Conservation (phyloP, 1,140 invertebrate species). For the Drosophila rhopaloa region DNA sequence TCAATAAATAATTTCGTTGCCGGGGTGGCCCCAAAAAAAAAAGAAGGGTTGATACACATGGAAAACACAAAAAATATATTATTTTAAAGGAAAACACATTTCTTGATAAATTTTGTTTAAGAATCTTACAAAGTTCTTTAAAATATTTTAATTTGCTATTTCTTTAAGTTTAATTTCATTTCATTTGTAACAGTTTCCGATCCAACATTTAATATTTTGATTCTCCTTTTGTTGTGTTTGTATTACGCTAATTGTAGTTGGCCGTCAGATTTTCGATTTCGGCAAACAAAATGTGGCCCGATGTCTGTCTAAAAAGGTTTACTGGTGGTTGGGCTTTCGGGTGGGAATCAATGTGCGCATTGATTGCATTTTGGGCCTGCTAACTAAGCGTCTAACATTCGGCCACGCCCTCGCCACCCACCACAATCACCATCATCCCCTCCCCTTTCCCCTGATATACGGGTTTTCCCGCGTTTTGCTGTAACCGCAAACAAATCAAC, state of each 20-base stretch:
- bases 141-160: no score
- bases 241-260: conserved; percentile 61
- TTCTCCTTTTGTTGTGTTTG: conserved; percentile 11
- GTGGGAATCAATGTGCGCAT: conserved; percentile 66
- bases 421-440: no score
- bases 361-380: conserved; percentile 71
- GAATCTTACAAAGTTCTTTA: no score
- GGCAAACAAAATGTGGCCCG: conserved; percentile 38
- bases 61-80: not conserved
- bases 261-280: conserved; percentile 59
- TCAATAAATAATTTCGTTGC: conserved; percentile 81
- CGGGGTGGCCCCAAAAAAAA: conserved; percentile 27
- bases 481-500: conserved; percentile 82
- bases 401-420: conserved; percentile 35
- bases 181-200: not conserved
- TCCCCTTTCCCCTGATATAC: not conserved
- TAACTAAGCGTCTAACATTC: conserved; percentile 77
- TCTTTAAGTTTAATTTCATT: no score
- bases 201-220: not conserved
- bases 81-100: no score
- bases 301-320: conserved; percentile 25
- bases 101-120: no score
- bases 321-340: conserved; percentile 2
- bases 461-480: conserved; percentile 40
- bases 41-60: conserved; percentile 51